These are phyloP conservation scores for Homarus americanus DNA, from an alignment of 1,140 invertebrate species.

Conservation along the genomic window DNA sequence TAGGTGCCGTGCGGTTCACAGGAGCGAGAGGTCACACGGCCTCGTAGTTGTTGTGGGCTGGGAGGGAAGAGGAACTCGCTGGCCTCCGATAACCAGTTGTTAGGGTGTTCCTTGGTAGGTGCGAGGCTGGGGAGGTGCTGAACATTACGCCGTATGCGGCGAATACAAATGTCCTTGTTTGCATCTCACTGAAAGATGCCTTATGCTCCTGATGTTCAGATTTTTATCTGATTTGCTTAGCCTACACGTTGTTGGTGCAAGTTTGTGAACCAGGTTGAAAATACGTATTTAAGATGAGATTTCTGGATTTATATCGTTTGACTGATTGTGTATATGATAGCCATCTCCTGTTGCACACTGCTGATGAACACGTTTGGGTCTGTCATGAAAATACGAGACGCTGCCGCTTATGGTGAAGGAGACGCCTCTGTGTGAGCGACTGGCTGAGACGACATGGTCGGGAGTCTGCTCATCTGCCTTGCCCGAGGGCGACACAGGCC, in stretches of 20 bases:
- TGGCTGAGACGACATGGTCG: too few relatives aligned
- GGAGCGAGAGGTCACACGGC: not conserved
- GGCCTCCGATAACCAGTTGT: not conserved
- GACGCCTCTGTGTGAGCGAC: too few relatives aligned
- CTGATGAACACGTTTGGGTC: too few relatives aligned
- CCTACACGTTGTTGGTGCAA: too few relatives aligned
- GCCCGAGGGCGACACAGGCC: not conserved
- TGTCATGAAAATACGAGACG: too few relatives aligned
- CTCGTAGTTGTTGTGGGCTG: not conserved
- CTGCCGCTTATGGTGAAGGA: too few relatives aligned
- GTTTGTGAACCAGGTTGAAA: too few relatives aligned
- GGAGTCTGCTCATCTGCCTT: not conserved
- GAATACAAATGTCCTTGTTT: conserved; percentile 1
- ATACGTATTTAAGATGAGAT: too few relatives aligned
- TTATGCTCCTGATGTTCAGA: not conserved
- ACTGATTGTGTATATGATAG: too few relatives aligned
- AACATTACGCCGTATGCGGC: not conserved
- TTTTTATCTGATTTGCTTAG: too few relatives aligned
- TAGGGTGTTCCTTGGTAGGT: not conserved
- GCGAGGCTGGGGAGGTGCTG: not conserved
- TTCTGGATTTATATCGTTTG: too few relatives aligned
- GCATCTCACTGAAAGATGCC: not conserved
- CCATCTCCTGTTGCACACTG: too few relatives aligned
- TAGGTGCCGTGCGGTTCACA: not conserved
- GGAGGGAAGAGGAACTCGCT: not conserved